These are phyloP conservation scores for Oreochromis mossambicus DNA, from an alignment of 2,797 vertebrate genomes.

Conservation along the genomic window DNA sequence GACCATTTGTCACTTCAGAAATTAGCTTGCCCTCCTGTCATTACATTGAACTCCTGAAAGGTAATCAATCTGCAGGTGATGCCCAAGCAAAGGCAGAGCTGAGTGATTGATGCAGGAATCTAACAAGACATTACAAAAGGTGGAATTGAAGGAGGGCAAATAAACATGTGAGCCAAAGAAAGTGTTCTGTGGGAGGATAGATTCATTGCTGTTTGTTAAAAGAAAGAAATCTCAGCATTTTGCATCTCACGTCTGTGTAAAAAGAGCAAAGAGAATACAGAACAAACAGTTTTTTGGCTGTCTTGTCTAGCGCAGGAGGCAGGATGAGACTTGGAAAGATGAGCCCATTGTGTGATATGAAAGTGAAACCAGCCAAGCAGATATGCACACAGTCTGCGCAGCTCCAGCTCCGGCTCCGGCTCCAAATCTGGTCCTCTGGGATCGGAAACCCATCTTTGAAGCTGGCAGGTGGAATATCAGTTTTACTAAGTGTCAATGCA, in stretches of 20 bases:
- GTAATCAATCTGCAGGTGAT: slow-evolving; percentile 65
- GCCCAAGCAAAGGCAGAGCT: slow-evolving; percentile 40
- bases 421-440: slow-evolving; percentile 31
- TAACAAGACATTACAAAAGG: slow-evolving; percentile 54
- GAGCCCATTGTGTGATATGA: slow-evolving; percentile 41
- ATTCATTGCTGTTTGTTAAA: background rate
- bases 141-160: slow-evolving; percentile 26
- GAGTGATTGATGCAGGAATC: slow-evolving; percentile 62
- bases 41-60: slow-evolving; percentile 59
- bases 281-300: slow-evolving; percentile 1
- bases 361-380: slow-evolving; percentile 28
- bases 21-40: slow-evolving; percentile 65
- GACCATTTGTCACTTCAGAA: slow-evolving; percentile 65
- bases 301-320: slow-evolving; percentile 23
- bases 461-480: slow-evolving; percentile 30
- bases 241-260: background rate
- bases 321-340: slow-evolving; percentile 14
- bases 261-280: slow-evolving; percentile 30
- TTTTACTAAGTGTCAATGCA: background rate
- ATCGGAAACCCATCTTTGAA: slow-evolving; percentile 29
- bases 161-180: slow-evolving; percentile 18
- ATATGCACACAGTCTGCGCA: slow-evolving; percentile 29
- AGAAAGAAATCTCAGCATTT: background rate
- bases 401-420: slow-evolving; percentile 25
- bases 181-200: slow-evolving; percentile 6